Conservation (phyloP, 1,140 invertebrate species). For the Venturia canescens region DNA sequence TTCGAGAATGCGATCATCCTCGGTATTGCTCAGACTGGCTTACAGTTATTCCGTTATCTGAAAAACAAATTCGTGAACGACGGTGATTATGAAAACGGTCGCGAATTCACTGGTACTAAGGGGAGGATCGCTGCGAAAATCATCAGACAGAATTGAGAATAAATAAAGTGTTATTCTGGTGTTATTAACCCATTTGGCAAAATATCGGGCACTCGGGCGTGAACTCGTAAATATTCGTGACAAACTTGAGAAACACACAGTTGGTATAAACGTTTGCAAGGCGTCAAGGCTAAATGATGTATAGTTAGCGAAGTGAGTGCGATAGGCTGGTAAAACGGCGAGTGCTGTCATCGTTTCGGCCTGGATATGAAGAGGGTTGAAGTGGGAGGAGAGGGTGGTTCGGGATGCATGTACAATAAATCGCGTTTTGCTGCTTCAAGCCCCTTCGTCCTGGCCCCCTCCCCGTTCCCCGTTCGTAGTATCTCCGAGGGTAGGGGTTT, state of each 20-base stretch:
- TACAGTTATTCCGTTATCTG: too few species aligned
- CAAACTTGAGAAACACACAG: constrained; percentile 13
- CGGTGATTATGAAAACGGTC: too few species aligned
- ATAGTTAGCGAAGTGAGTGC: neutral
- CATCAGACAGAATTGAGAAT: too few species aligned
- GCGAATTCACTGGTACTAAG: too few species aligned
- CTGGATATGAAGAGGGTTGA: neutral
- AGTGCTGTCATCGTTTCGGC: neutral
- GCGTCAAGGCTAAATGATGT: neutral
- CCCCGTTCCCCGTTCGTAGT: neutral
- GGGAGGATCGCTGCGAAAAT: too few species aligned
- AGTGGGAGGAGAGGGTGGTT: neutral
- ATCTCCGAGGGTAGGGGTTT: neutral
- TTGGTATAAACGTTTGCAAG: neutral
- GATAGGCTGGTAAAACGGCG: constrained; percentile 6
- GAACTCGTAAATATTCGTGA: constrained; percentile 10
- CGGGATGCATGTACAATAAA: constrained; percentile 47
- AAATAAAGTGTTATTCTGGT: too few species aligned
- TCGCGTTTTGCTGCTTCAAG: constrained; percentile 44
- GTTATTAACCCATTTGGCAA: neutral
- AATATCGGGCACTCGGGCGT: constrained; percentile 3
- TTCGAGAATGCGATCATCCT: too few species aligned
- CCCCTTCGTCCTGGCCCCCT: constrained; percentile 12
- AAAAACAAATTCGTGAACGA: too few species aligned
- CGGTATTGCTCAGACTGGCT: too few species aligned